phyloP scores from a whole-genome alignment of 92 coral and sea anemone species.

The Heteractis magnifica region DNA sequence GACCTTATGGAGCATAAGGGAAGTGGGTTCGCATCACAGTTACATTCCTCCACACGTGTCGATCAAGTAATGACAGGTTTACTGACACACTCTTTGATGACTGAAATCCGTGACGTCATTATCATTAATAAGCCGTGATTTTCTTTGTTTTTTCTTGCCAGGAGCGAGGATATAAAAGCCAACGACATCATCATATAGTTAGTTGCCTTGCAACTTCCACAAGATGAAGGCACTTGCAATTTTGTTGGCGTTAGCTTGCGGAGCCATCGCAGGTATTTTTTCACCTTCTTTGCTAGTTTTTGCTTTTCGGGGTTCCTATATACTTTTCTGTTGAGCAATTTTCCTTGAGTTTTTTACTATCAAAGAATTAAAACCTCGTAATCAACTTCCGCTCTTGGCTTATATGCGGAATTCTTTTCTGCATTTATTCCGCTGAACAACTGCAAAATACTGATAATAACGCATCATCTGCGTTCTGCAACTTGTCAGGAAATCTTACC shows the following conservation, averaged over 20 bases:
- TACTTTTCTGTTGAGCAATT: not conserved
- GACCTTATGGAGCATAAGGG: too few species aligned
- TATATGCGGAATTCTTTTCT: not conserved
- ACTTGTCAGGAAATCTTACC: not conserved
- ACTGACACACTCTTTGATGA: too few species aligned
- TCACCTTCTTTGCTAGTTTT: not conserved
- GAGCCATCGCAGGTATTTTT: not conserved
- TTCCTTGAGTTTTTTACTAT: not conserved
- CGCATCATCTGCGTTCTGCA: not conserved
- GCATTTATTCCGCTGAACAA: not conserved
- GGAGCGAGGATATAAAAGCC: not conserved
- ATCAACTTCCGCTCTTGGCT: too few species aligned
- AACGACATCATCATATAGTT: not conserved
- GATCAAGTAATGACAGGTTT: too few species aligned
- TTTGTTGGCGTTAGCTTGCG: not conserved
- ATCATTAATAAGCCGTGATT: too few species aligned
- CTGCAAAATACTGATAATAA: too few species aligned
- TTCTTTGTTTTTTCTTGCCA: too few species aligned
- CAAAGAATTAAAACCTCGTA: too few species aligned
- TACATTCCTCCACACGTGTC: too few species aligned
- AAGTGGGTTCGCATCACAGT: too few species aligned
- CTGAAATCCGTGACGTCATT: too few species aligned
- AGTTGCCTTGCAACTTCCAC: not conserved
- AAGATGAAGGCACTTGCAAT: conserved; percentile 3
- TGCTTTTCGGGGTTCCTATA: not conserved